Conservation (phyloP, 2,888 invertebrate species). For the Perdita meconis region DNA sequence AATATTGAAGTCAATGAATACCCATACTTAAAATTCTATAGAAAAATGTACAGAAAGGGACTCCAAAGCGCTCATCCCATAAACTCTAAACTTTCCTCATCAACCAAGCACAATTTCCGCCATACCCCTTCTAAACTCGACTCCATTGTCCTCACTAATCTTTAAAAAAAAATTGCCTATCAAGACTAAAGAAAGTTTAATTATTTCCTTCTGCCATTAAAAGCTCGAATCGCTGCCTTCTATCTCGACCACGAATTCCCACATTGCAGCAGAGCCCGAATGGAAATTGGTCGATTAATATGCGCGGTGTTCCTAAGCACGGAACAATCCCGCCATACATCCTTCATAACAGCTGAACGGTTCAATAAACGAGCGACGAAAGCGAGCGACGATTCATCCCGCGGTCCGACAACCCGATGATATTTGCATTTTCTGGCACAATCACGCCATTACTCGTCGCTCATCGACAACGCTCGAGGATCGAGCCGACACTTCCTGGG, state of each 20-base stretch:
- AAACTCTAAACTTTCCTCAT: too few species aligned
- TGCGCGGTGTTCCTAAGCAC: background rate
- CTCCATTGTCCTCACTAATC: too few species aligned
- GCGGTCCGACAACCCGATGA: slow-evolving; percentile 44
- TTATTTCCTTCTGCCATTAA: background rate
- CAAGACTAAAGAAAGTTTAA: too few species aligned
- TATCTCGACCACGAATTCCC: too few species aligned
- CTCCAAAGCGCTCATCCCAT: too few species aligned
- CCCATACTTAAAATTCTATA: too few species aligned
- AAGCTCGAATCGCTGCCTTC: background rate
- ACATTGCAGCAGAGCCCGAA: background rate
- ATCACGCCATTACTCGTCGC: slow-evolving; percentile 61
- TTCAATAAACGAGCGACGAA: slow-evolving; percentile 53
- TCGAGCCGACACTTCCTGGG: slow-evolving; percentile 50
- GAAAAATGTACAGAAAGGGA: too few species aligned
- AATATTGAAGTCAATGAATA: too few species aligned
- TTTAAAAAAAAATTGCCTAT: too few species aligned
- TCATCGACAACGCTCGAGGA: slow-evolving; percentile 45
- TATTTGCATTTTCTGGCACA: slow-evolving; percentile 64
- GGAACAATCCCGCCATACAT: slow-evolving; percentile 34
- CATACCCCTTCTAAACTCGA: too few species aligned
- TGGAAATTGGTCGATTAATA: slow-evolving; percentile 3
- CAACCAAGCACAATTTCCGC: too few species aligned
- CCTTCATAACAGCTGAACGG: slow-evolving; percentile 70
- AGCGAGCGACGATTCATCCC: slow-evolving; percentile 46